Conservation (phyloP, 2,113 vertebrate species). For the Hipposideros armiger region DNA sequence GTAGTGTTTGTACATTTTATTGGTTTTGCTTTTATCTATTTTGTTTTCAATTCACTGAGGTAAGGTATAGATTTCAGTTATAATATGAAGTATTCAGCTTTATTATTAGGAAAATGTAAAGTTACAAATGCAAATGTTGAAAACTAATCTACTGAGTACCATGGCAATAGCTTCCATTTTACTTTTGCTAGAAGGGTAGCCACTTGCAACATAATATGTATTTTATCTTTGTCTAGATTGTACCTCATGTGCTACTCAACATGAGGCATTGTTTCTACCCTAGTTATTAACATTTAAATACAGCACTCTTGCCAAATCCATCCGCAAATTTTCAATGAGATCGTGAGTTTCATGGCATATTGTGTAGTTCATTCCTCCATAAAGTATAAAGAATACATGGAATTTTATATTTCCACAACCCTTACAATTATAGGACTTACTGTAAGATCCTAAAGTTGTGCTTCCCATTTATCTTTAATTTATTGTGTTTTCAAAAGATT, state of each 20-base stretch:
- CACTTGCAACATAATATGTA: neutral
- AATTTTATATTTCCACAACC: neutral
- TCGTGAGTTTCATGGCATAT: neutral
- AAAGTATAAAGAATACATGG: neutral
- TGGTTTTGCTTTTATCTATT: neutral
- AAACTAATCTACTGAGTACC: neutral
- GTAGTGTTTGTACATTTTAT: neutral
- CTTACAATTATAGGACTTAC: neutral
- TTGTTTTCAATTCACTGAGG: neutral
- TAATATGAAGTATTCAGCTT: neutral
- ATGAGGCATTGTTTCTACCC: neutral
- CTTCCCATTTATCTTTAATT: neutral
- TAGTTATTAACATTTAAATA: neutral
- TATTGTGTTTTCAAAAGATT: neutral
- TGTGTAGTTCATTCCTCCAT: neutral
- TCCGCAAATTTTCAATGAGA: neutral
- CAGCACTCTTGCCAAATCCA: neutral
- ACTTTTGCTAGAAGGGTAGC: neutral
- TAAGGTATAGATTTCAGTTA: neutral
- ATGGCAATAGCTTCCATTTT: neutral
- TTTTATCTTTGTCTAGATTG: neutral
- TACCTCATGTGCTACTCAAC: neutral
- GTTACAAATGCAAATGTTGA: neutral
- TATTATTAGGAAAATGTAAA: neutral
- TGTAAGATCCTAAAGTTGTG: neutral